Percentiles rank a stretch among this genome's conserved stretches.
Conservation (phyloP, 2,113 vertebrate genomes). For the Pteruthius melanotis region DNA sequence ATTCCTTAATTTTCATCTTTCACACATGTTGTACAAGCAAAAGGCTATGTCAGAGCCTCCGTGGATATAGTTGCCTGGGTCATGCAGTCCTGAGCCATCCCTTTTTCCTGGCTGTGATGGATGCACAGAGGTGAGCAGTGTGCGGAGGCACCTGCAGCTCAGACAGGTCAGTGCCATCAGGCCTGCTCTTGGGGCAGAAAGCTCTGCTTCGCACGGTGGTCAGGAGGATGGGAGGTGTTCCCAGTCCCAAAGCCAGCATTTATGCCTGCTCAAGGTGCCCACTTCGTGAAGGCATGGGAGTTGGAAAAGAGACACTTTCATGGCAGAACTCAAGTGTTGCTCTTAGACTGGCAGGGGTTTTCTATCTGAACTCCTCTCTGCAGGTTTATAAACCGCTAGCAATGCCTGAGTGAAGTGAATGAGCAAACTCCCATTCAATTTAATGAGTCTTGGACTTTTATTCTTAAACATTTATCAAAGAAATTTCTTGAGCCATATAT, state of each 20-base stretch:
- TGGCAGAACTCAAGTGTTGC: neutral
- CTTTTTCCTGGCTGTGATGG: neutral
- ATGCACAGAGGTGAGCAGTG: fast-evolving
- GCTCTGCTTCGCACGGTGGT: neutral
- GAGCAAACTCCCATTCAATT: neutral
- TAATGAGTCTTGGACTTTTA: neutral
- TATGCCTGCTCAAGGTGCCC: neutral
- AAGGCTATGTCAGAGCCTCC: neutral
- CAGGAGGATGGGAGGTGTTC: neutral
- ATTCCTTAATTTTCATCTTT: neutral
- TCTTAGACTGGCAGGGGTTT: neutral
- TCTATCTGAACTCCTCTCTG: neutral
- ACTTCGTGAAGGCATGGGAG: neutral
- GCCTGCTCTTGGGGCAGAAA: neutral
- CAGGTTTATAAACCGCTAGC: neutral
- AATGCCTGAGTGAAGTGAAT: neutral
- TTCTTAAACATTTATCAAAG: neutral
- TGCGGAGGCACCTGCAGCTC: neutral
- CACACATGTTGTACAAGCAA: neutral
- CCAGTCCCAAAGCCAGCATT: neutral
- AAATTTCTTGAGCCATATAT: neutral
- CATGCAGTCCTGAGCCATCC: neutral
- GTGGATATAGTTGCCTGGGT: neutral
- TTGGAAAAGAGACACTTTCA: neutral
- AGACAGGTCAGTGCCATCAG: fast-evolving